Conservation (phyloP, 2,113 vertebrate genomes). For the Upupa epops region DNA sequence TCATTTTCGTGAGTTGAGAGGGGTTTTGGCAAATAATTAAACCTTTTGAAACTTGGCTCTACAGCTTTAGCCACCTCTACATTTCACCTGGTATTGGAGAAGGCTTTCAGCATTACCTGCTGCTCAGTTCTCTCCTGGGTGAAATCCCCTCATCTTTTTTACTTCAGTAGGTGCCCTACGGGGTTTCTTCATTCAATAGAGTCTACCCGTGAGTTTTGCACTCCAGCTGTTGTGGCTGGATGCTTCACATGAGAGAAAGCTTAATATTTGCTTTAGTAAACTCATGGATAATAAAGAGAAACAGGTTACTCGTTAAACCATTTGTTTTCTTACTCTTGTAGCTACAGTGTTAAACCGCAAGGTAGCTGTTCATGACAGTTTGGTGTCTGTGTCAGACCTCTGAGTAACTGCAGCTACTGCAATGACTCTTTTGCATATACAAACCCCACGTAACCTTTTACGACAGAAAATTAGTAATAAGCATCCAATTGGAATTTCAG, state of each 20-base stretch:
- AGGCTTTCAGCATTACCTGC: neutral
- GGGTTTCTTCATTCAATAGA: neutral
- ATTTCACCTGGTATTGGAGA: neutral
- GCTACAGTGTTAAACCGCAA: neutral
- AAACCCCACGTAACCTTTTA: neutral
- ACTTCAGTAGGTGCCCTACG: neutral
- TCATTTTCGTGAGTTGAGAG: neutral
- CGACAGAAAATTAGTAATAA: neutral
- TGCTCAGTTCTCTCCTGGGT: neutral
- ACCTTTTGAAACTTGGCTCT: neutral
- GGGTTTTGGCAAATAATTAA: neutral
- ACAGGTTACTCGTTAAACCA: neutral
- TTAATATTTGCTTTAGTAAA: neutral
- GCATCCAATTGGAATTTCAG: slow-evolving; percentile 23
- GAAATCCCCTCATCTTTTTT: too few relatives aligned
- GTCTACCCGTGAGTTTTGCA: neutral
- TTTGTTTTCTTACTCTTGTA: neutral
- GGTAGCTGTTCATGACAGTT: neutral
- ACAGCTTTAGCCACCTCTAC: neutral
- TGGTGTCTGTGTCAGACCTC: neutral
- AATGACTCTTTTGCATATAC: neutral
- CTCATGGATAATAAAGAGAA: neutral
- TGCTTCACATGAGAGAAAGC: neutral
- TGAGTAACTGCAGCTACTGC: neutral
- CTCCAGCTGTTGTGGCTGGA: neutral